These are phyloP conservation scores for Pteronotus mesoamericanus DNA, from an alignment of 2,797 vertebrate genomes.

Conservation along the genomic window DNA sequence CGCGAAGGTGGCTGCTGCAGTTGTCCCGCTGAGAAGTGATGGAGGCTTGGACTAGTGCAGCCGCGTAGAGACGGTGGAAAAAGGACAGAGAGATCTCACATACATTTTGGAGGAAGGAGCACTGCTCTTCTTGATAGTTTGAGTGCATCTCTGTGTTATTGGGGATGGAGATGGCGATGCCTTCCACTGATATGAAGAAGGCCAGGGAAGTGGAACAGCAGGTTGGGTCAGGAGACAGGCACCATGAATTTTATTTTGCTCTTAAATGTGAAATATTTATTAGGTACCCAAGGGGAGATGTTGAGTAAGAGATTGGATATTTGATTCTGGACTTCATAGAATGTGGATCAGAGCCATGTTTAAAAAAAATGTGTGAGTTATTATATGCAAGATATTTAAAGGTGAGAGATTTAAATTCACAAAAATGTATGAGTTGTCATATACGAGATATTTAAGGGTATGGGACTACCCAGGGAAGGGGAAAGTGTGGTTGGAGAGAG, in stretches of 20 bases:
- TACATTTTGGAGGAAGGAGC: background rate
- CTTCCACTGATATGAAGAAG: background rate
- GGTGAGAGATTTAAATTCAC: background rate
- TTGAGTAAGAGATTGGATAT: background rate
- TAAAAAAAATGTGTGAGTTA: background rate
- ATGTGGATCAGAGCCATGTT: background rate
- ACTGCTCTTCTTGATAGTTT: background rate
- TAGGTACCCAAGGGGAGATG: background rate
- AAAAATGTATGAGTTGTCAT: background rate
- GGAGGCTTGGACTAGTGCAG: background rate
- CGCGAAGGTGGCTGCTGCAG: rapidly evolving
- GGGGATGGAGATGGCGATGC: background rate
- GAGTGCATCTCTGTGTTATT: background rate
- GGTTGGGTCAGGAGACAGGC: background rate
- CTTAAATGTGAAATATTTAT: background rate
- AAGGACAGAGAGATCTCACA: background rate
- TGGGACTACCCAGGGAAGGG: background rate
- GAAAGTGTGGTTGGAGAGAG: background rate
- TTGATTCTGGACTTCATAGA: background rate
- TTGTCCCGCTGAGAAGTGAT: background rate
- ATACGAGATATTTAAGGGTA: background rate
- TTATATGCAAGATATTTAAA: background rate
- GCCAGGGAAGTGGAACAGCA: background rate
- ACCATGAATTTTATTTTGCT: background rate
- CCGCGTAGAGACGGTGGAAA: background rate